These are phyloP conservation scores for Gnatocerus cornutus DNA, from an alignment of 2,888 invertebrate genomes.

Conservation along the genomic window DNA sequence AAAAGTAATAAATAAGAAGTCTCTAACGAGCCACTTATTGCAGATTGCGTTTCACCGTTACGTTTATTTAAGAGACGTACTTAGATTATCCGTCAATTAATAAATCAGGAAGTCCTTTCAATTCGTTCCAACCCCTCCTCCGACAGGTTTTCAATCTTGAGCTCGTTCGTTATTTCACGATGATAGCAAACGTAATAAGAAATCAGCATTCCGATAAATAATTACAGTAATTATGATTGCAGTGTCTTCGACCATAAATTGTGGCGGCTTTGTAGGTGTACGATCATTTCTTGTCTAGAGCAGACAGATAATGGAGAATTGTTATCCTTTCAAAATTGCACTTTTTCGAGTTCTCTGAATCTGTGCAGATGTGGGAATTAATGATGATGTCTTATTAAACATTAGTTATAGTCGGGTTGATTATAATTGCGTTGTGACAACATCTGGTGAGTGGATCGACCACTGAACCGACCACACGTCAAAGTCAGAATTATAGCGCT, in stretches of 20 bases:
- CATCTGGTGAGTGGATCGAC: constrained; percentile 55
- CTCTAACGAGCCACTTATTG: not conserved
- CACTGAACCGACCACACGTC: constrained; percentile 54
- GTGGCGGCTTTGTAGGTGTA: not conserved
- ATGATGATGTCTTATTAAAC: constrained; percentile 14
- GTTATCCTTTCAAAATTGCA: no score
- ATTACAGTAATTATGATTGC: not conserved
- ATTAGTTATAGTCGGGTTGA: constrained; percentile 29
- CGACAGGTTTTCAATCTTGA: not conserved
- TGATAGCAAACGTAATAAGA: not conserved
- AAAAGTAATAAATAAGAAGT: not conserved
- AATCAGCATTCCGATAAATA: not conserved
- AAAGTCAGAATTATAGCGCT: constrained; percentile 51
- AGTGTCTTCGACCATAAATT: not conserved
- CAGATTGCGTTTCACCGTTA: not conserved
- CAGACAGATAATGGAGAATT: not conserved
- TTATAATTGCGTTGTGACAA: constrained; percentile 59
- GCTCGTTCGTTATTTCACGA: not conserved
- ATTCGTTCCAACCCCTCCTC: not conserved
- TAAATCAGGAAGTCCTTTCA: not conserved
- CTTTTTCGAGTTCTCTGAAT: no score
- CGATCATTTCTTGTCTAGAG: not conserved
- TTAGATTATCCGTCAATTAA: not conserved
- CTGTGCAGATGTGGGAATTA: not conserved
- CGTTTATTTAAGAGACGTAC: not conserved